These are phyloP conservation scores for Syrista parreyssii DNA, from an alignment of 2,888 invertebrate genomes.

Conservation along the genomic window DNA sequence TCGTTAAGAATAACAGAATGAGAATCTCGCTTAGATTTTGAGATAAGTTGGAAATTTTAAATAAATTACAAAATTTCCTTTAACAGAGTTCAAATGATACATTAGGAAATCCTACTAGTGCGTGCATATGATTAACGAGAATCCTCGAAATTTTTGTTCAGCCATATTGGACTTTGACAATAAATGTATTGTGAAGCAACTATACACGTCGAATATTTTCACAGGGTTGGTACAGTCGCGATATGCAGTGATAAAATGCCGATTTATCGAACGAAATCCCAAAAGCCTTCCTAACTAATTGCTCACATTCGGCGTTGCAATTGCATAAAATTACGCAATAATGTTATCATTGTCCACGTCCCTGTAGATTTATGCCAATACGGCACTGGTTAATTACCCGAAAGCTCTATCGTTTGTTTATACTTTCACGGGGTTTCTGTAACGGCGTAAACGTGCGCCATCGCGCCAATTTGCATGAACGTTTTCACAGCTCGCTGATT, in stretches of 20 bases:
- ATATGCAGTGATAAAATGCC: not conserved
- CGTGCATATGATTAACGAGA: not conserved
- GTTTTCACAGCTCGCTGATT: slow-evolving; percentile 28
- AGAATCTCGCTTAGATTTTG: not conserved
- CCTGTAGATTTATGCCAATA: slow-evolving; percentile 8
- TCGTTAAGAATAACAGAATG: not conserved
- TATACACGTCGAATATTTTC: not conserved
- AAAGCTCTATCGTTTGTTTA: slow-evolving; percentile 38
- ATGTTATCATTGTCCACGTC: slow-evolving; percentile 37
- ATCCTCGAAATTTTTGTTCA: not conserved
- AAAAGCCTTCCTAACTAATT: slow-evolving; percentile 7
- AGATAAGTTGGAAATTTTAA: not conserved
- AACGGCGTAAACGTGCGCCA: slow-evolving; percentile 24
- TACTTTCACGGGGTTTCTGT: slow-evolving; percentile 33
- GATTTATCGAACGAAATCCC: not conserved
- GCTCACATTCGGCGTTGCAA: slow-evolving; percentile 1
- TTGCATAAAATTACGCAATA: slow-evolving; percentile 36
- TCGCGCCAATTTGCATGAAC: slow-evolving; percentile 39
- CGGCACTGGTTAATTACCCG: slow-evolving; percentile 30
- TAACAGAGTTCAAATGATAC: not conserved
- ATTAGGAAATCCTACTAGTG: not conserved
- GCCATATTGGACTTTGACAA: not conserved
- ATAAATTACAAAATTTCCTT: not conserved
- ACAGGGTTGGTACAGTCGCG: not conserved
- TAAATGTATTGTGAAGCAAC: not conserved